Base-by-base conservation (phyloP, 1,140 invertebrate species). In the Ectropis grisescens region DNA sequence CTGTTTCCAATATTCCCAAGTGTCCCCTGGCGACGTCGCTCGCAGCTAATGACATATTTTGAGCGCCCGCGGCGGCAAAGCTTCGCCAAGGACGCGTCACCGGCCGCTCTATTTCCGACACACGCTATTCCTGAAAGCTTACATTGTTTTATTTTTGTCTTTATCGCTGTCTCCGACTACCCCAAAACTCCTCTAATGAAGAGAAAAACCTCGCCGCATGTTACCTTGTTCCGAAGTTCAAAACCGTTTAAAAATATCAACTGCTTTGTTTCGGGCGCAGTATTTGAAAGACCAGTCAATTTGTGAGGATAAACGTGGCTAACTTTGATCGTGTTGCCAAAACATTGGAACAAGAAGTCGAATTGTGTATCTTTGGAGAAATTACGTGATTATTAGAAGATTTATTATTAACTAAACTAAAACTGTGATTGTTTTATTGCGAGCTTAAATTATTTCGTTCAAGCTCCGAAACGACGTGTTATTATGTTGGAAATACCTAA, bases 141-240 rank as follows among this genome's bases (percentile, higher is more conserved):
- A 71, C 65, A 71, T 69, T 75, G 65, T 71, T 65, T 70, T 75
- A 75, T 71, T 75, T 75, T 45, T 40, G 45, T 47, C 50, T n/a
- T n/a, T n/a, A n/a, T 39, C 40, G 34, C 37, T 38, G 44, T 51
- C 52, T 62, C 64, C 61, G 58, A 61, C 69, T 57, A 71, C 59
- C 41, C 55, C 58, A 59, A 67, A 69, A 58, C 56, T 12, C 11
- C 19, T 4, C 16, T 3, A 1, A 29, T 29, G 3, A 11, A 11
- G 14, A 12, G 11, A 29, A 13, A 9, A 29, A 11, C 11, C 15
- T 11, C 10, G 25, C 7, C 19, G 11, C 5, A 29, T 9, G 13
- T 29, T 13, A 4, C 13, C 10, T 13, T 1, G 9, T 29, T 14
- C 2, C 14, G 10, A 2, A 19, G 16, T 19, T 19, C 16, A 19